Evolutionary conservation across 1,140 invertebrate species (phyloP), one percentile per base, ranked within the genome.

Genomic region (Drosophila equinoxialis): DNA sequence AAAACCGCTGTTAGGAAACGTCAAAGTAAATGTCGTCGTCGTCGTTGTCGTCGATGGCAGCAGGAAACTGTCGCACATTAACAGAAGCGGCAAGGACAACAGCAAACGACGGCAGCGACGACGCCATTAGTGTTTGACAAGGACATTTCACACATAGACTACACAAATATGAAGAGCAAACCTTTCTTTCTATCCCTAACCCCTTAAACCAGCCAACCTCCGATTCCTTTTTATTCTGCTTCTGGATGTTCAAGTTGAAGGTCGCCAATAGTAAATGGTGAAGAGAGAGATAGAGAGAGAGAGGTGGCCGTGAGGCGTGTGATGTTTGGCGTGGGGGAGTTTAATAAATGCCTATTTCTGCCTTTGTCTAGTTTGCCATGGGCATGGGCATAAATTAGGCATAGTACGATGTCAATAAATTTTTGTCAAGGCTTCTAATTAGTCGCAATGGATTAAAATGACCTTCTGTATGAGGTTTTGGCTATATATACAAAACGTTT

Each of bases 81-180:
- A 86, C 79, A 79, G 62, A 37, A 58, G 14, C n/a, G 68, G 71
- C 83, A 87, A 87, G 84, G 84, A 87, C 83, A 89, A 77, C 77
- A 68, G 67, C 68, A 54, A 73, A 63, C 37, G 37, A 39, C 37
- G 37, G 8, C 37, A 8, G n/a, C 83, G 74, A 82, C 79, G 80
- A 80, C 77, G 84, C 84, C 83, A 87, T 87, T 87, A 87, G 84
- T 89, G 74, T 83, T 81, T 78, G 80, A 89, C 83, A 87, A 87
- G 84, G 83, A 83, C 84, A 89, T 77, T 72, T 72, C 74, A 60
- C 65, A 79, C 67, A 81, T 51, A 54, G 33, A 59, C 57, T 64
- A 68, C 68, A 61, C 68, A 77, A 80, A 68, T 68, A 65, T 76
- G 66, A 79, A 62, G 71, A 65, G 71, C 51, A 58, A 62, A 58